Evolutionary conservation across 23 tunicate species (phyloP), one percentile per base, ranked within the genome.

Genomic region (Clavelina lepadiformis): DNA sequence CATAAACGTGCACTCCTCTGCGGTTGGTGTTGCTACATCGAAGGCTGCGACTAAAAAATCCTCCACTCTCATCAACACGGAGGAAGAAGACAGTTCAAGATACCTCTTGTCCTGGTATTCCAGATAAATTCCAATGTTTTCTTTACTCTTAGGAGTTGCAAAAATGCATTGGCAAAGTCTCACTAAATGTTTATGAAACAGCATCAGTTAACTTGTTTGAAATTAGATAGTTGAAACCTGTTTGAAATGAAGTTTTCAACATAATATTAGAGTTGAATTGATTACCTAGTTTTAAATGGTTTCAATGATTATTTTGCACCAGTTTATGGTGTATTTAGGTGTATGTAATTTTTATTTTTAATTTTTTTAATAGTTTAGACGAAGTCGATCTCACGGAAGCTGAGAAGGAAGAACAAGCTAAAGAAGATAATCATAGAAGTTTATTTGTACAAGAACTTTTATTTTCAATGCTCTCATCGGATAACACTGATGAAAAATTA

Each of bases 391-490:
- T 78, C 11, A 35, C 78, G 2, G 74, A 47, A 15, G 62, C 50
- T 0, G 83, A 81, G 29, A 26, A 49, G 15, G 79, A 84, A 41
- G 38, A 64, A 35, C 78, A 61, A 38, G 46, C 32, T 46, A 63
- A 53, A 25, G 93, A 84, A 30, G 74, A 59, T 30, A 23, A 27
- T 21, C 74, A 84, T 25, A 78, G 81, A 46, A 68, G 71, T 41
- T 55, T 52, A 25, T 84, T 84, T 38, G 93, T 77, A 27, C 83
- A 81, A 33, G 93, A 84, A 63, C 54, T 84, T 28, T 21, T 84
- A 38, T 61, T 75, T 21, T 57, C 82, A 3, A 33, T 84, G 67
- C 72, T 76, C 31, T 58, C 78, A 6, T 3, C 51, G 30, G 73
- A 49, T 7, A 5, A 32, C 1, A 28, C 65, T 28, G 58, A 56